Evolutionary conservation across 2,888 invertebrate species (phyloP).

Genomic region (Trichogramma evanescens): DNA sequence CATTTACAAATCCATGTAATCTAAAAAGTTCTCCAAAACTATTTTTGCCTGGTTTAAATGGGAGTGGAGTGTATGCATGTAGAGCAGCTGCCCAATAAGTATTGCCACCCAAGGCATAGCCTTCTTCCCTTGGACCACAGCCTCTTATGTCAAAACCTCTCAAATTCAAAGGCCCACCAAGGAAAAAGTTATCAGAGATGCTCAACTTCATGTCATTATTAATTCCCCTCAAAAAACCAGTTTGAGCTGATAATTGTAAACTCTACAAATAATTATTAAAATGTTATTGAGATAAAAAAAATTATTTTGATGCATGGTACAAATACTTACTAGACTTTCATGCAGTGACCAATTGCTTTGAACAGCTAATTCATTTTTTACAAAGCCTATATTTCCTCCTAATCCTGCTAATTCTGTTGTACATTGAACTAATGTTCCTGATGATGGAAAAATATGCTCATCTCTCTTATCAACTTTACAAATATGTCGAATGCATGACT

Average conservation of each 20-base stretch:
- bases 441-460: constrained; percentile 69
- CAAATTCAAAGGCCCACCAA: constrained; percentile 84
- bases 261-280: constrained; percentile 50
- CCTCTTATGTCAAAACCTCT: constrained; percentile 83
- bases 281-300: not conserved
- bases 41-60: constrained; percentile 72
- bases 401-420: constrained; percentile 80
- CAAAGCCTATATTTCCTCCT: constrained; percentile 86
- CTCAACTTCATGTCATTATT: constrained; percentile 55
- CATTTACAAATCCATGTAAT: constrained; percentile 83
- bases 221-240: constrained; percentile 62
- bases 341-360: constrained; percentile 64
- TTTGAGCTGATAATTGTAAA: constrained; percentile 62
- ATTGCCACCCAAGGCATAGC: constrained; percentile 66
- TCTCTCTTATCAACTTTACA: constrained; percentile 74
- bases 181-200: constrained; percentile 69
- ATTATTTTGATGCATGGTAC: constrained; percentile 1
- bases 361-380: constrained; percentile 71
- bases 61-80: constrained; percentile 85
- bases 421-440: constrained; percentile 65
- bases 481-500: constrained; percentile 78
- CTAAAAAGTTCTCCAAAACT: constrained; percentile 79
- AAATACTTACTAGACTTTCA: constrained; percentile 53
- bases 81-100: constrained; percentile 80
- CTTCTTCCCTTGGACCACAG: constrained; percentile 78